Evolutionary conservation across 2,113 vertebrate genomes (phyloP).

Genomic region (Malurus cyaneus): DNA sequence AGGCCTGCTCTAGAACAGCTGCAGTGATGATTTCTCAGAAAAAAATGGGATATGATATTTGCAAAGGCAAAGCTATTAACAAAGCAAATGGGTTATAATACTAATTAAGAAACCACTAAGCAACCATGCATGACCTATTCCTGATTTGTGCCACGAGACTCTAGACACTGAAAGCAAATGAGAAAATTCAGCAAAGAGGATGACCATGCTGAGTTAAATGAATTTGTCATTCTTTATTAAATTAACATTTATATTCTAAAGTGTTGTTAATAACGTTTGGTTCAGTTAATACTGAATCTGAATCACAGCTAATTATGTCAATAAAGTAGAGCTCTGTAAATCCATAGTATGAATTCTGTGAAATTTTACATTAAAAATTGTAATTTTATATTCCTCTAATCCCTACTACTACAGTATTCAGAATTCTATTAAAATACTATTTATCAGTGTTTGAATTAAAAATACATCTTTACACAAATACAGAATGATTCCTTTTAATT

Average conservation of each 20-base stretch:
- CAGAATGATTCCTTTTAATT: background rate
- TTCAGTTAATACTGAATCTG: background rate
- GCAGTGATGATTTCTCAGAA: background rate
- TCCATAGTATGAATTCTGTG: background rate
- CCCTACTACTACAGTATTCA: background rate
- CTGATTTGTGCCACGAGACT: conserved; percentile 1
- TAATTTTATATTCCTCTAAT: background rate
- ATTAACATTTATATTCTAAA: conserved; percentile 19
- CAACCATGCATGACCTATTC: conserved; percentile 3
- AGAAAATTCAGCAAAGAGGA: conserved; percentile 8
- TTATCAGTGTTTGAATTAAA: background rate
- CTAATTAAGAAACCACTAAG: conserved; percentile 43
- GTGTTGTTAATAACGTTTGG: background rate
- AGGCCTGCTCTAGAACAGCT: background rate
- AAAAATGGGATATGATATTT: background rate
- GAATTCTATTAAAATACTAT: background rate
- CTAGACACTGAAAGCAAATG: background rate
- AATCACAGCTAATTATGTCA: conserved; percentile 26
- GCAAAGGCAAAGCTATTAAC: conserved; percentile 44
- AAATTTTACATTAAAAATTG: background rate
- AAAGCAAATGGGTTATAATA: conserved; percentile 38
- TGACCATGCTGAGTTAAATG: conserved; percentile 1
- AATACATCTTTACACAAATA: background rate
- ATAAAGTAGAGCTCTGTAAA: conserved; percentile 3
- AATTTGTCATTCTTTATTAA: conserved; percentile 24